These are phyloP conservation scores for Himalopsyche anomala DNA, from an alignment of 2,888 invertebrate genomes.

Conservation along the genomic window DNA sequence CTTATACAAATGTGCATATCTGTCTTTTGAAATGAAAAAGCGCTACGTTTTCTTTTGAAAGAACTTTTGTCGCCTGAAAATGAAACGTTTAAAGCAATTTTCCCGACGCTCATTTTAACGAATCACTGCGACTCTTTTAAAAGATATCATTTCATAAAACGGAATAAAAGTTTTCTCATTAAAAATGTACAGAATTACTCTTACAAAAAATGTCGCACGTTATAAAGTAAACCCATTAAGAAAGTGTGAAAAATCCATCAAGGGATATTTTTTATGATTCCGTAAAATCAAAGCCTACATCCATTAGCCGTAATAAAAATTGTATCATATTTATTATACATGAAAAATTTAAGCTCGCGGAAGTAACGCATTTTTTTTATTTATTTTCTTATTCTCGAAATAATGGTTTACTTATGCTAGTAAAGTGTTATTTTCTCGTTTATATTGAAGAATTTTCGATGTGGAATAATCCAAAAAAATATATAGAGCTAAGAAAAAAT, in stretches of 20 bases:
- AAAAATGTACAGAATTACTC: conserved; percentile 57
- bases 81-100: conserved; percentile 8
- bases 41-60: neutral
- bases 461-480: no score
- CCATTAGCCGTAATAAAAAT: no score
- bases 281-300: no score
- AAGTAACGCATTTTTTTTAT: no score
- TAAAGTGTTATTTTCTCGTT: no score
- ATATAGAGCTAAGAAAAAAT: no score
- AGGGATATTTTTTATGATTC: no score
- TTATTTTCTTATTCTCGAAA: no score
- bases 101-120: conserved; percentile 19
- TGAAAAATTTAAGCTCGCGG: no score
- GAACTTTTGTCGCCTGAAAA: neutral
- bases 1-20: neutral
- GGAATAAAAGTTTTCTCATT: conserved; percentile 59
- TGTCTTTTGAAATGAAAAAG: neutral
- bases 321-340: no score
- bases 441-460: no score
- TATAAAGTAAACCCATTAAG: conserved; percentile 1
- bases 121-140: conserved; percentile 12
- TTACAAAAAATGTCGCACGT: neutral
- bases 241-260: neutral
- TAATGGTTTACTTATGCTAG: no score
- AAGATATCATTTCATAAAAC: conserved; percentile 28